Base-by-base conservation (phyloP, 2,113 vertebrate species). In the Myodes glareolus region DNA sequence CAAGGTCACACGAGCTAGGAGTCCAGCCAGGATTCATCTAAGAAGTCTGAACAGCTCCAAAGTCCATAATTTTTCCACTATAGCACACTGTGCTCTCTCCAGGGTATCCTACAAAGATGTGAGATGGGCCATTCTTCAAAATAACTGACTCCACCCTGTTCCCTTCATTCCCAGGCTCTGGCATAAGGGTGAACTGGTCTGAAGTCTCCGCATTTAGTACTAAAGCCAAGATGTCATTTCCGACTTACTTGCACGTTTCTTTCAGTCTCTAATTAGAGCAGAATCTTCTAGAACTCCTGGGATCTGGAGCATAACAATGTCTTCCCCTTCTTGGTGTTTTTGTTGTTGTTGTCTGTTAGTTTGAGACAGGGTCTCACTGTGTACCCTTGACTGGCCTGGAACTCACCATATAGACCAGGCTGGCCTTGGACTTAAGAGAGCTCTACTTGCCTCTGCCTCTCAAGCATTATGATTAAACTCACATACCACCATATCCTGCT, bases 1-100 rank as follows among this genome's bases (percentile, higher is more conserved):
- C 92, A 95, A 97, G 95, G 80, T 90, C 88, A 8, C 75, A 31
- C 45, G 75, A 42, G 50, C 76, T 76, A 72, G 58, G 50, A 93
- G 45, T n/a, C 0, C 0, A 89, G 94, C 92, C 91, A 92, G 92
- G 33, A 95, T 39, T 92, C 91, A 58, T 36, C 72, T 76, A 68
- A 92, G 45, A 45, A n/a, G 47, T 33, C 94, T 42, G 55, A 80
- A 52, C 0, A 0, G 67, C 81, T 95, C 94, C 91, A 47, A 75
- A 85, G 45, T 63, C 85, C 27, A 0, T 29, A 65, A 36, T 29
- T n/a, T 47, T 68, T 90, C 63, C 86, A n/a, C 80, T 65, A 5
- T 12, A 61, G 91, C 88, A 47, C 29, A 5, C 58, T 29, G 39
- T 11, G 1, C 39, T 67, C 6, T 0, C 65, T 68, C 94, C 45